These are phyloP conservation scores for Pachyramphus minor DNA, from an alignment of 2,113 vertebrate species.

Conservation along the genomic window DNA sequence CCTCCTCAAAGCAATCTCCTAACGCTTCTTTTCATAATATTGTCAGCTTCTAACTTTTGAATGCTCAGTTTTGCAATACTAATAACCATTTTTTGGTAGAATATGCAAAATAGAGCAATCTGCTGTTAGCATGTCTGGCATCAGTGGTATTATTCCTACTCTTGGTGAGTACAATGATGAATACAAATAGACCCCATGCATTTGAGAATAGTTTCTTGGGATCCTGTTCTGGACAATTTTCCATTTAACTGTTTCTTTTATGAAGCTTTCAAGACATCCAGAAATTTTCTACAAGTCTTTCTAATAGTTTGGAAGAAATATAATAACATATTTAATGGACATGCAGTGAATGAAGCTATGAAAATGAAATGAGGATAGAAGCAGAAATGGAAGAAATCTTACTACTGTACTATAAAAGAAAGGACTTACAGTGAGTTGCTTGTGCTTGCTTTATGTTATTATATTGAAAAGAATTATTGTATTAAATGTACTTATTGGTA, in stretches of 20 bases:
- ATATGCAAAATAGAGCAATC: constrained; percentile 32
- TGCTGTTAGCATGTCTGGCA: background rate
- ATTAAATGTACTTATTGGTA: background rate
- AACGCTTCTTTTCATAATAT: constrained; percentile 4
- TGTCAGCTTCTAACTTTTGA: constrained; percentile 13
- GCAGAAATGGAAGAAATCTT: background rate
- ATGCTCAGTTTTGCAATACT: constrained; percentile 12
- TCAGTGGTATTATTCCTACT: background rate
- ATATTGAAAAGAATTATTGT: background rate
- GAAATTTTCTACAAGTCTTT: background rate
- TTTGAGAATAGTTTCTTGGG: background rate
- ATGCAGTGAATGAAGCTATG: background rate
- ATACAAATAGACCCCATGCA: background rate
- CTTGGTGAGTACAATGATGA: background rate
- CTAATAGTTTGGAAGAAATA: constrained; percentile 1
- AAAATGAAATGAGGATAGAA: constrained; percentile 19
- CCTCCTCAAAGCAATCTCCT: background rate
- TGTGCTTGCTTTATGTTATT: background rate
- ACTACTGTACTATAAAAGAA: background rate
- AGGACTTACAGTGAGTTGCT: background rate
- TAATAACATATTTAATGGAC: constrained; percentile 20
- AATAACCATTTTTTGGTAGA: constrained; percentile 27
- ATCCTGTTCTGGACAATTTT: constrained; percentile 30
- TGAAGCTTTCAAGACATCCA: background rate
- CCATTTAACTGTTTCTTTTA: constrained; percentile 31